These are phyloP conservation scores for Styela clava DNA, from an alignment of 23 tunicate genomes.

Conservation along the genomic window DNA sequence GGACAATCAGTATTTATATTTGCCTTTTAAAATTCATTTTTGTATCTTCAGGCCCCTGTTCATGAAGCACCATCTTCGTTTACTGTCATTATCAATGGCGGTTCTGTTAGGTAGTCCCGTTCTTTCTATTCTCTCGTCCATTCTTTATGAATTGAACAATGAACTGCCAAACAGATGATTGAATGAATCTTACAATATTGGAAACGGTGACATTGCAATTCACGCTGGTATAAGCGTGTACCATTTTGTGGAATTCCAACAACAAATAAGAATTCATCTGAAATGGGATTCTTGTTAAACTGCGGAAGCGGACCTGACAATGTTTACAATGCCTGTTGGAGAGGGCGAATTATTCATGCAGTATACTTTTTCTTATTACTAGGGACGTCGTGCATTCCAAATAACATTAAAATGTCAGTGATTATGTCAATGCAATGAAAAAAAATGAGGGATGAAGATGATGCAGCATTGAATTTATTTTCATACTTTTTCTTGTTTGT, in stretches of 20 bases:
- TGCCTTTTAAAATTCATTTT: neutral
- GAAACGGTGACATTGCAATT: no score
- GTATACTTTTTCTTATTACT: neutral
- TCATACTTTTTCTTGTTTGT: neutral
- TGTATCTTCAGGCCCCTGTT: conserved; percentile 52
- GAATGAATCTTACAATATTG: no score
- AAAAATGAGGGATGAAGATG: neutral
- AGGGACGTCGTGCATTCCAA: neutral
- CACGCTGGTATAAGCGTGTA: no score
- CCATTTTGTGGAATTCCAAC: no score
- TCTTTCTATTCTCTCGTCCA: conserved; percentile 52
- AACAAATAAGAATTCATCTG: no score
- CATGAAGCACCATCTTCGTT: conserved; percentile 63
- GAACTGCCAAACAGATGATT: conserved; percentile 18
- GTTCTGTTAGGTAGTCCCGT: conserved; percentile 49
- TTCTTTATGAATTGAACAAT: conserved; percentile 58
- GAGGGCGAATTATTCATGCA: neutral
- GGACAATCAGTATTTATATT: no score
- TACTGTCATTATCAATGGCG: conserved; percentile 86
- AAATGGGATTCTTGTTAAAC: no score
- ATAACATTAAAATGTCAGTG: neutral
- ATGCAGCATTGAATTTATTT: neutral
- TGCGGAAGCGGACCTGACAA: no score
- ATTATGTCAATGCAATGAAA: neutral
- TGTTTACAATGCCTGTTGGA: conserved; percentile 8